Percentiles rank a stretch among this genome's conserved stretches.
Evolutionary conservation across 2,797 vertebrate genomes (phyloP).

Genomic region (Sarcoramphus papa): DNA sequence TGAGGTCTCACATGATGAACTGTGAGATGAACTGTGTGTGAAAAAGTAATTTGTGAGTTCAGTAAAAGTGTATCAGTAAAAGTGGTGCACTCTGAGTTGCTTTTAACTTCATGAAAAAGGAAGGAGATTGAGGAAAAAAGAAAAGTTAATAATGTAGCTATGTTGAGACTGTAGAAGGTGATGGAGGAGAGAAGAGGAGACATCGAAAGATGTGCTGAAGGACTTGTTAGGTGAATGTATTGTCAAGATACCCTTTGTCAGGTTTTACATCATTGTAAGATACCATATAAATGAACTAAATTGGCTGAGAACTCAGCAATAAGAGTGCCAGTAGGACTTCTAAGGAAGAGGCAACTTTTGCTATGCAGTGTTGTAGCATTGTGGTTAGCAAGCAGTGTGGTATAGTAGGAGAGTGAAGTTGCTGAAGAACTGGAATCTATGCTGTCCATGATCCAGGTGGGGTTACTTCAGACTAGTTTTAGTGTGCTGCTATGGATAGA

Average conservation of each 20-base stretch:
- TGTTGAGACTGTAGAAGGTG: background rate
- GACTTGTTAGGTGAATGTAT: background rate
- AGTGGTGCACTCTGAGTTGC: background rate
- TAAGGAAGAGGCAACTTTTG: background rate
- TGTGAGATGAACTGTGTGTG: background rate
- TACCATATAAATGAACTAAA: background rate
- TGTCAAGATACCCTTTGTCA: background rate
- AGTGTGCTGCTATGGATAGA: background rate
- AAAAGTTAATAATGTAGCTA: background rate
- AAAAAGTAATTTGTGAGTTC: background rate
- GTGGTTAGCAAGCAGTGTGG: background rate
- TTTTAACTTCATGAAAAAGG: background rate
- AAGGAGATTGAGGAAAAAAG: background rate
- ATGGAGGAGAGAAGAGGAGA: background rate
- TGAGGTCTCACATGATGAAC: background rate
- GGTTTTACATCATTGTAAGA: no score
- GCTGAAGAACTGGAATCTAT: background rate
- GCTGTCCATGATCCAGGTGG: rapidly evolving
- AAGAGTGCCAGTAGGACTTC: background rate
- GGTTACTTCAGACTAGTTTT: background rate
- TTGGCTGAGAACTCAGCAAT: background rate
- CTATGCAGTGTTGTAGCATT: background rate
- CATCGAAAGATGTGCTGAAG: background rate
- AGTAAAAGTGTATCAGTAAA: background rate
- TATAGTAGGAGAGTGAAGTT: background rate